These are phyloP conservation scores for Oreotrochilus melanogaster DNA, from an alignment of 2,113 vertebrate species.

Conservation along the genomic window DNA sequence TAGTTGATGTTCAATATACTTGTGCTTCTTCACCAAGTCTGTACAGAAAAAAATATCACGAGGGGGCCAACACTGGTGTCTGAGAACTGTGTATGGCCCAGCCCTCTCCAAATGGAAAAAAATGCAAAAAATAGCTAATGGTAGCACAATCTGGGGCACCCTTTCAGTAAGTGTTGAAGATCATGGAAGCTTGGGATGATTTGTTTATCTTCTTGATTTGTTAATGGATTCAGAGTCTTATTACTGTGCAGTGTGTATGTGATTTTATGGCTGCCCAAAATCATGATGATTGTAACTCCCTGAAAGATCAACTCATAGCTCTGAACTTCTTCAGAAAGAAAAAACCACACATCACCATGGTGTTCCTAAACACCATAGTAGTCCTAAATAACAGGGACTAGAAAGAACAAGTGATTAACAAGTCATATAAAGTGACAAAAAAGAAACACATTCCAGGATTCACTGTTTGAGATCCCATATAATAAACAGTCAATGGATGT, in stretches of 20 bases:
- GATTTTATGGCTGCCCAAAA: background rate
- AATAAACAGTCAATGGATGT: background rate
- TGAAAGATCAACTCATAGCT: background rate
- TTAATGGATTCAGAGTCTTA: background rate
- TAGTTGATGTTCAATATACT: background rate
- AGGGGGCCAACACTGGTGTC: accelerated
- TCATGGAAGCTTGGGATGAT: background rate
- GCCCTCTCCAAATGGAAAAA: background rate
- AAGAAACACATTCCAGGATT: background rate
- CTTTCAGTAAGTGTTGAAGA: background rate
- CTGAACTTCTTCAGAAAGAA: background rate
- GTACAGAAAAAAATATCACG: background rate
- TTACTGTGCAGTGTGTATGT: background rate
- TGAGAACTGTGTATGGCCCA: background rate
- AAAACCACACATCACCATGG: background rate
- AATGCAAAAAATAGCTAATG: no score
- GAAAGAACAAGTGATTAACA: background rate
- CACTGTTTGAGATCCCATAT: background rate
- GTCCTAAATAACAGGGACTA: background rate
- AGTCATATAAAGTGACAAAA: background rate
- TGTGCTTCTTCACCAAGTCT: background rate
- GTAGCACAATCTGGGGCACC: background rate
- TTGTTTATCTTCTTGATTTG: background rate
- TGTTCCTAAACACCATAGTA: background rate
- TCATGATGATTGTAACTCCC: background rate